Evolutionary conservation across 2,888 invertebrate genomes (phyloP).

Genomic region (Calameuta idolon): DNA sequence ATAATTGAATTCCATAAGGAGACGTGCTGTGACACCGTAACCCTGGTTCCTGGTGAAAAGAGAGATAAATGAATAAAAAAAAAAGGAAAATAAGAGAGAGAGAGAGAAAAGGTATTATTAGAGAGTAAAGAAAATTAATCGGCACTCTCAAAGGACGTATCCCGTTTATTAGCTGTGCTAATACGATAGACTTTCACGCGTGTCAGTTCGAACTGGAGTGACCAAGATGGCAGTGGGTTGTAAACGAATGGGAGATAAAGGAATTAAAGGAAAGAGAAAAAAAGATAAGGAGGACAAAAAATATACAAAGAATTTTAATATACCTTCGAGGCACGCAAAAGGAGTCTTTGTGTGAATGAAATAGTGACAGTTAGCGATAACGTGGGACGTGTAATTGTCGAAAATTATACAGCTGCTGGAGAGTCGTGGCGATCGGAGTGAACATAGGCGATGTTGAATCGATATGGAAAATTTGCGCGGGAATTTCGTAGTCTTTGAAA

Average conservation of each 20-base stretch:
- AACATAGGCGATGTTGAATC: not conserved
- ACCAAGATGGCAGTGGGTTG: not conserved
- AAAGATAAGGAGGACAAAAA: not conserved
- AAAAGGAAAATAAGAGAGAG: too few relatives aligned
- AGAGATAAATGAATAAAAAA: too few relatives aligned
- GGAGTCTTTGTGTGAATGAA: not conserved
- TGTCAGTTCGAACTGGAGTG: not conserved
- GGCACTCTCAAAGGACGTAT: not conserved
- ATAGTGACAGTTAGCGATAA: not conserved
- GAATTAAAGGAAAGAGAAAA: not conserved
- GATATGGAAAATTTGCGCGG: not conserved
- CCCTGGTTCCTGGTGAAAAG: not conserved
- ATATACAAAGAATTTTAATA: not conserved
- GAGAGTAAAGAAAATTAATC: not conserved
- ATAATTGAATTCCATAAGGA: not conserved
- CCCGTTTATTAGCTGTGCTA: not conserved
- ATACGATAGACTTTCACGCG: not conserved
- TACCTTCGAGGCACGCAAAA: not conserved
- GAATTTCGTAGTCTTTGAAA: not conserved
- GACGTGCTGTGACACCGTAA: not conserved
- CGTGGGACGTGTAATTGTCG: not conserved
- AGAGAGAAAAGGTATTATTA: not conserved
- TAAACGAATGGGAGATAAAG: not conserved
- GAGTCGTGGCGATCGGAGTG: not conserved
- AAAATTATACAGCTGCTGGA: not conserved